phyloP scores from a whole-genome alignment of 2,113 vertebrate species.

The Callionymus lyra region DNA sequence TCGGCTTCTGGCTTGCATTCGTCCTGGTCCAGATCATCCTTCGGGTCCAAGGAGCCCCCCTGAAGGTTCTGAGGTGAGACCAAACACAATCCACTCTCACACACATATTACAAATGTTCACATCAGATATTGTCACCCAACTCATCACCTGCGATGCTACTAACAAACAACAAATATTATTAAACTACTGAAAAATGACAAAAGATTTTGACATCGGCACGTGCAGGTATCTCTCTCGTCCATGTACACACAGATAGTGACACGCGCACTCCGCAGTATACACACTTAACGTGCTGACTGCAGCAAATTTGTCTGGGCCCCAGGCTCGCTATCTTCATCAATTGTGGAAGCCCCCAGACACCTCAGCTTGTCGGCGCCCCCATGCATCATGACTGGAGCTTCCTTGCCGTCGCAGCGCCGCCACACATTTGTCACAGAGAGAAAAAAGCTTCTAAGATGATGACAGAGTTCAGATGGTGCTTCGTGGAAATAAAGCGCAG shows the following conservation, averaged over 20 bases:
- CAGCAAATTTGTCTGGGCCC: conserved; percentile 77
- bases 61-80: conserved; percentile 62
- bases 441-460: conserved; percentile 67
- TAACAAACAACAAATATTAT: too few relatives aligned
- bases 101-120: too few relatives aligned
- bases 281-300: conserved; percentile 61
- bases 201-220: neutral
- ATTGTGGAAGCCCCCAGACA: conserved; percentile 78
- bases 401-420: conserved; percentile 68
- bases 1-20: conserved; percentile 89
- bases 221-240: conserved; percentile 1
- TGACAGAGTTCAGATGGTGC: conserved; percentile 75
- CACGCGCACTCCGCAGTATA: conserved; percentile 18
- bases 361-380: conserved; percentile 61
- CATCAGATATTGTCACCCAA: too few relatives aligned
- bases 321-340: conserved; percentile 78
- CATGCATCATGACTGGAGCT: conserved; percentile 81
- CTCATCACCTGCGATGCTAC: too few relatives aligned
- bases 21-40: conserved; percentile 86
- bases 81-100: too few relatives aligned
- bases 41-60: conserved; percentile 71
- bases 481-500: conserved; percentile 91
- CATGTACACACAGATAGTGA: too few relatives aligned
- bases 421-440: conserved; percentile 78
- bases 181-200: too few relatives aligned